Percentiles rank a stretch among this genome's conserved stretches.
These are phyloP conservation scores for Leptopilina boulardi DNA, from an alignment of 1,140 invertebrate species.

Conservation along the genomic window DNA sequence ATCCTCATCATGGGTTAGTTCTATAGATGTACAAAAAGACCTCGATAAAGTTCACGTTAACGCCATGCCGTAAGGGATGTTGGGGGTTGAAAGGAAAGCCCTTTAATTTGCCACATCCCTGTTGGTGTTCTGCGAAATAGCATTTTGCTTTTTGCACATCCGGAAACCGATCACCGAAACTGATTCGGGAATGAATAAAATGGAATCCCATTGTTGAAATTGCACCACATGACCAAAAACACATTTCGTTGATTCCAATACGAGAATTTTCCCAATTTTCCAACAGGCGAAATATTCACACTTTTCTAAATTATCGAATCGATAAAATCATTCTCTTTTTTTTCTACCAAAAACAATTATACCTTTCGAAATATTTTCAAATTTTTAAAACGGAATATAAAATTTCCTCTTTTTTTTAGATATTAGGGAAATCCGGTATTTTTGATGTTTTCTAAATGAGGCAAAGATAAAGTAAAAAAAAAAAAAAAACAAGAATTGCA, in stretches of 20 bases:
- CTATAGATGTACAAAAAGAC: constrained; percentile 9
- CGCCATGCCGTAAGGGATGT: constrained; percentile 15
- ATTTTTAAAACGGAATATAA: too few relatives aligned
- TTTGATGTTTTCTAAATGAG: neutral
- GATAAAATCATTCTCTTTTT: neutral
- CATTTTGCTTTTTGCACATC: constrained; percentile 17
- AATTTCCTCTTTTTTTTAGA: too few relatives aligned
- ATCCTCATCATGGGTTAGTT: neutral
- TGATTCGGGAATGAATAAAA: constrained; percentile 17
- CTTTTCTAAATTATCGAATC: constrained; percentile 4
- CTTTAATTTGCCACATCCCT: constrained; percentile 16
- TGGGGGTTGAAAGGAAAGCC: constrained; percentile 7
- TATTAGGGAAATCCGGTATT: neutral
- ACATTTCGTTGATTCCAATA: neutral
- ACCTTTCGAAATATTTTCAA: too few relatives aligned
- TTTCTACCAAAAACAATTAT: neutral
- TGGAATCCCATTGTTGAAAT: constrained; percentile 17
- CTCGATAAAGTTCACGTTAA: constrained; percentile 15
- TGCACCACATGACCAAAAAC: constrained; percentile 16
- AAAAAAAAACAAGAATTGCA: constrained; percentile 1
- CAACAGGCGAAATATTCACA: neutral
- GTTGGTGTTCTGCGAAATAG: constrained; percentile 16
- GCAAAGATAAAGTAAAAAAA: too few relatives aligned
- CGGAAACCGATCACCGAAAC: constrained; percentile 12
- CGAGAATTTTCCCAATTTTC: constrained; percentile 1